Evolutionary conservation across 1,140 invertebrate genomes (phyloP).

Genomic region (Ceratoteleas bidentatus): DNA sequence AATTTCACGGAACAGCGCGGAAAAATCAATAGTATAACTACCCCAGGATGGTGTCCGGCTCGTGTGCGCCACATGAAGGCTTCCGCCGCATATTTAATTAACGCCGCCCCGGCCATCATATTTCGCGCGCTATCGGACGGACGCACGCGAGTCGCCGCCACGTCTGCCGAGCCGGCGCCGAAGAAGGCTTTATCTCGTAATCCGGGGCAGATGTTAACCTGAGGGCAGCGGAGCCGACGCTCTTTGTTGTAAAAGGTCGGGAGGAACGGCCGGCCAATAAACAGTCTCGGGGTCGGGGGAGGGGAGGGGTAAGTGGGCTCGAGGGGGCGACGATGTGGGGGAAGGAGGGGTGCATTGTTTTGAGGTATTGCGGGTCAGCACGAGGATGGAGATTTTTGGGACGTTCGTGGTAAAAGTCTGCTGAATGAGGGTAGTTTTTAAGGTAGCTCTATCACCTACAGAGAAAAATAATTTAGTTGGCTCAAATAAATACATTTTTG

Average conservation of each 20-base stretch:
- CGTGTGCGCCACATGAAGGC: conserved; percentile 58
- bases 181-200: conserved; percentile 40
- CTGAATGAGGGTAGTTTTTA: too few relatives aligned
- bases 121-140: conserved; percentile 22
- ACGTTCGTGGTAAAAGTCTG: too few relatives aligned
- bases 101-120: conserved; percentile 50
- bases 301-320: too few relatives aligned
- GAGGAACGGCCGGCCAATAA: neutral
- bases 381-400: too few relatives aligned
- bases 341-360: too few relatives aligned
- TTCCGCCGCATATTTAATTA: conserved; percentile 66
- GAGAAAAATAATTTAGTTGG: too few relatives aligned
- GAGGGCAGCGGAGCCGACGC: neutral
- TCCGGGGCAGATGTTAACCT: neutral
- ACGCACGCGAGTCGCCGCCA: neutral
- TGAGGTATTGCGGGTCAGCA: too few relatives aligned
- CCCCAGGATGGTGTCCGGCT: conserved; percentile 55
- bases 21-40: conserved; percentile 72
- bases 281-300: too few relatives aligned
- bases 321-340: too few relatives aligned
- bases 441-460: too few relatives aligned
- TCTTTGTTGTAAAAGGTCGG: neutral
- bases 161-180: conserved; percentile 7
- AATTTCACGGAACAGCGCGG: conserved; percentile 68
- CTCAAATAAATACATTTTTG: too few relatives aligned